Conservation (phyloP, 2,888 invertebrate species). For the Ectemnius lituratus region DNA sequence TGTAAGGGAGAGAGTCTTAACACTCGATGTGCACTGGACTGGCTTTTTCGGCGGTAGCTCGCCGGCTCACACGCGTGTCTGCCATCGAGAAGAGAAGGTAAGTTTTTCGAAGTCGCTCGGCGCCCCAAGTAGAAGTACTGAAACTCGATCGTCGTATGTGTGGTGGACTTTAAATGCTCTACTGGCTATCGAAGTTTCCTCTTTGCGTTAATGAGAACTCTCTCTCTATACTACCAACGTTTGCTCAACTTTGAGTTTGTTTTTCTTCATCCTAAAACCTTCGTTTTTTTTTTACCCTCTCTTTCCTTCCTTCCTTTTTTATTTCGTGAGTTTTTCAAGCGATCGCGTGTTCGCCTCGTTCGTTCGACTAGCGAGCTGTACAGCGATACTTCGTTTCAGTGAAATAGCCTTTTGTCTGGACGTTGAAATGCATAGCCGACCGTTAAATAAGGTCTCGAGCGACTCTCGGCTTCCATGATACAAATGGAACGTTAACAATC, state of each 20-base stretch:
- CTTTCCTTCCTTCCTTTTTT: neutral
- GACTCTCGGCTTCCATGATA: too few relatives aligned
- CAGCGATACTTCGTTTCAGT: too few relatives aligned
- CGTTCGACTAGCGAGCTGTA: too few relatives aligned
- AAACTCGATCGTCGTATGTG: conserved; percentile 20
- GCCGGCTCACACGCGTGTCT: neutral
- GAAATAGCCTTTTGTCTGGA: too few relatives aligned
- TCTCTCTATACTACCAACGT: too few relatives aligned
- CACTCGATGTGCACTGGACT: conserved; percentile 13
- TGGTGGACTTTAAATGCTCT: conserved; percentile 39
- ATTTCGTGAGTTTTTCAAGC: too few relatives aligned
- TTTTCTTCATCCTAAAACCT: neutral
- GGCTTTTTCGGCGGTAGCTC: conserved; percentile 25
- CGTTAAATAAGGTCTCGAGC: too few relatives aligned
- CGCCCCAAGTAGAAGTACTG: conserved; percentile 15
- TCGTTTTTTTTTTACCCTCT: neutral
- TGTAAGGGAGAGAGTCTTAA: conserved; percentile 17
- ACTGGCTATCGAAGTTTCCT: conserved; percentile 13
- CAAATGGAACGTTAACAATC: too few relatives aligned
- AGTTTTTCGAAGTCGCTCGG: too few relatives aligned
- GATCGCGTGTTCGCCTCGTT: too few relatives aligned
- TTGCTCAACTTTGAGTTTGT: neutral
- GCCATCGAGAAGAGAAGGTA: too few relatives aligned
- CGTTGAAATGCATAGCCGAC: too few relatives aligned
- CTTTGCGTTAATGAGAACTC: conserved; percentile 36